Percentiles rank a stretch among this genome's conserved stretches.
Conservation (phyloP, 2,797 vertebrate species). For the Prunella strophiata region DNA sequence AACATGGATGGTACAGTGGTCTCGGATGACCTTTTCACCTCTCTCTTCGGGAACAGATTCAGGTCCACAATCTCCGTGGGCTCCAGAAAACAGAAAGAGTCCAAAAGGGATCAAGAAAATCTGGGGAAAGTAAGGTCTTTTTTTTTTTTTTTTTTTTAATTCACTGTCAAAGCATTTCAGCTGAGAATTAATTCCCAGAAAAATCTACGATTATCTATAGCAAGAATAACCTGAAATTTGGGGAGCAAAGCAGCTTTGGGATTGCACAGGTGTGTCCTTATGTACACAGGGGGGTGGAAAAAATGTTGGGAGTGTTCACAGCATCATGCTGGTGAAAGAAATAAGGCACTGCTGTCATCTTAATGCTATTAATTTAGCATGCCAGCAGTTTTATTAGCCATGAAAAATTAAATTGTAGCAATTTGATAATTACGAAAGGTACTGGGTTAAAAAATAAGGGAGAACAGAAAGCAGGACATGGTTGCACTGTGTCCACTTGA, state of each 20-base stretch:
- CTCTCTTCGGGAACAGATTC: constrained; percentile 81
- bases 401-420: neutral
- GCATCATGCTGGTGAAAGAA: neutral
- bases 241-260: neutral
- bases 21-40: constrained; percentile 81
- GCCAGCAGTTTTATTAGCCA: neutral
- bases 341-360: neutral
- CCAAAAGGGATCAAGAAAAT: constrained; percentile 94
- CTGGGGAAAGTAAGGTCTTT: constrained; percentile 92
- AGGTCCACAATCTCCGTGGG: constrained; percentile 83
- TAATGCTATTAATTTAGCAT: neutral
- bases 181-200: neutral
- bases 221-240: neutral
- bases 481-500: neutral
- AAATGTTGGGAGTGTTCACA: neutral
- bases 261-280: rapidly evolving
- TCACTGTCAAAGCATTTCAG: neutral
- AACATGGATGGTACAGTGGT: constrained; percentile 71
- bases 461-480: neutral
- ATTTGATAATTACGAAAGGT: neutral
- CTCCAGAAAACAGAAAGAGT: constrained; percentile 89
- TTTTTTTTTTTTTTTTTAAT: neutral
- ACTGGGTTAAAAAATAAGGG: neutral
- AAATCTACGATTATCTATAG: neutral
- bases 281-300: neutral